Percentiles rank a stretch among this genome's conserved stretches.
Evolutionary conservation across 2,888 invertebrate genomes (phyloP).

Genomic region (Ptychoptera contaminata): DNA sequence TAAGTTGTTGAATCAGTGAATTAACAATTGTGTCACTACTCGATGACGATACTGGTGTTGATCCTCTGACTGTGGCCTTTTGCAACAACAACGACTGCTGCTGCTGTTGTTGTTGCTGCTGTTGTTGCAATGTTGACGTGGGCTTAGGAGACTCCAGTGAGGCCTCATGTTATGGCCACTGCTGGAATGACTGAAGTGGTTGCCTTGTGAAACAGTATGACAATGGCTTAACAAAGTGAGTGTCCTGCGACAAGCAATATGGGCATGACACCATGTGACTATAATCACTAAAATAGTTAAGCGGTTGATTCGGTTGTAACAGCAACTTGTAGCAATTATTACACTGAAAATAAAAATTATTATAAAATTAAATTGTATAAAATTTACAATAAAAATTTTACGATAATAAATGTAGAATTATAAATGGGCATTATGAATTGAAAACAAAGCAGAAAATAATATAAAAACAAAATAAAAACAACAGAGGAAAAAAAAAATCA

Average conservation of each 20-base stretch:
- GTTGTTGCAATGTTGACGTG: constrained; percentile 20
- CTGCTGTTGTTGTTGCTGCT: constrained; percentile 17
- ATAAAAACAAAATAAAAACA: no score
- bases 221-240: constrained; percentile 89
- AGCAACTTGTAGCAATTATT: constrained; percentile 82
- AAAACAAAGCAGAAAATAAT: no score
- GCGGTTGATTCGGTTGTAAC: constrained; percentile 68
- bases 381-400: no score
- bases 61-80: constrained; percentile 17
- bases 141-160: constrained; percentile 41
- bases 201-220: constrained; percentile 68
- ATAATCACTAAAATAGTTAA: constrained; percentile 91
- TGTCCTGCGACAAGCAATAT: constrained; percentile 77
- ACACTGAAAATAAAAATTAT: constrained; percentile 55
- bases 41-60: constrained; percentile 15
- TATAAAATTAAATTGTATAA: no score
- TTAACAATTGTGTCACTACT: constrained; percentile 4
- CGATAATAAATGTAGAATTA: no score
- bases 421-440: no score
- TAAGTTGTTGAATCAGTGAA: background rate
- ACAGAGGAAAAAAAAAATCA: constrained; percentile 1
- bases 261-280: constrained; percentile 84
- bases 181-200: constrained; percentile 47
- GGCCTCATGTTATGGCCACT: constrained; percentile 81
- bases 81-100: constrained; percentile 31